Evolutionary conservation across 2,888 invertebrate genomes (phyloP).

Genomic region (Morpho achilles): DNA sequence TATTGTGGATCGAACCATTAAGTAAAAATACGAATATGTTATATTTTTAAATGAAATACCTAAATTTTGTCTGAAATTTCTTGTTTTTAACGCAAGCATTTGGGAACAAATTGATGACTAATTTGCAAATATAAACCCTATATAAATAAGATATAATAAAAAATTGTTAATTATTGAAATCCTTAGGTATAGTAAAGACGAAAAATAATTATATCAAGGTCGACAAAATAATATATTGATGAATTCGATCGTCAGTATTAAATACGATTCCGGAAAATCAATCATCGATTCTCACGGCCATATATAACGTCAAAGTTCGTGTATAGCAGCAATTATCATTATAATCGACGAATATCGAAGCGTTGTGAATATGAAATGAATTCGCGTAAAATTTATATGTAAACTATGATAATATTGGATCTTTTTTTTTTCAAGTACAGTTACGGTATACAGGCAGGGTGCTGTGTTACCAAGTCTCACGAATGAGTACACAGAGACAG

Average conservation of each 20-base stretch:
- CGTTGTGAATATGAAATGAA: conserved; percentile 71
- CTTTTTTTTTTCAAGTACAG: conserved; percentile 59
- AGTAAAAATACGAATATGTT: background rate
- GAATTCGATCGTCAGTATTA: conserved; percentile 22
- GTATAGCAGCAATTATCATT: conserved; percentile 73
- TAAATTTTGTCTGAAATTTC: background rate
- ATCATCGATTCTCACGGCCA: conserved; percentile 74
- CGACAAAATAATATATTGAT: conserved; percentile 16
- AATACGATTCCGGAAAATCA: conserved; percentile 65
- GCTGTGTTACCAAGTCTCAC: conserved; percentile 66
- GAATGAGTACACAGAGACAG: conserved; percentile 73
- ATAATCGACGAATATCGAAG: conserved; percentile 68
- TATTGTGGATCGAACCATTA: too few relatives aligned
- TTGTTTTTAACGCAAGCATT: too few relatives aligned
- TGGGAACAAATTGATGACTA: too few relatives aligned
- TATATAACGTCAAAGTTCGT: conserved; percentile 71
- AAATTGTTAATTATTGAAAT: background rate
- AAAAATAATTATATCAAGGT: conserved; percentile 24
- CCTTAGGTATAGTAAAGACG: conserved; percentile 7
- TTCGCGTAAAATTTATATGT: conserved; percentile 78
- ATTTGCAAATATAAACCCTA: too few relatives aligned
- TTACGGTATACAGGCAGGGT: conserved; percentile 45
- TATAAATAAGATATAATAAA: too few relatives aligned
- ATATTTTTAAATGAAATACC: background rate
- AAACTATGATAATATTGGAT: conserved; percentile 75